Conservation (phyloP, 2,888 invertebrate species). For the Zaprionus lineosus region DNA sequence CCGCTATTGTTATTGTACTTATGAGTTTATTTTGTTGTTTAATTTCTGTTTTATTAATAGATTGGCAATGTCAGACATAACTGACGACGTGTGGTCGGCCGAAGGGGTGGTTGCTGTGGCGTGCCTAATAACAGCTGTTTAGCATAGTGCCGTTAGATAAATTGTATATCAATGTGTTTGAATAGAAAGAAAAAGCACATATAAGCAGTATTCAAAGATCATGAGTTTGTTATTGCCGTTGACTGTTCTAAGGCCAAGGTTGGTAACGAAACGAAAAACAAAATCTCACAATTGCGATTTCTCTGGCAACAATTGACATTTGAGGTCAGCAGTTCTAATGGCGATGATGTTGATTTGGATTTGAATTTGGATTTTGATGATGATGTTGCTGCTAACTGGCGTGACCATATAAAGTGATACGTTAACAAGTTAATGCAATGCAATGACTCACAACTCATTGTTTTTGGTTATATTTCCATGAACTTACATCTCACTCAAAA, state of each 20-base stretch:
- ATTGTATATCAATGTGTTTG: conserved; percentile 40
- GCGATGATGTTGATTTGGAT: conserved; percentile 26
- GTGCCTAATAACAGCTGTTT: conserved; percentile 51
- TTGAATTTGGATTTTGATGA: conserved; percentile 17
- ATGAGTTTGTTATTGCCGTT: conserved; percentile 44
- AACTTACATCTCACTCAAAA: not conserved
- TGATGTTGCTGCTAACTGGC: conserved; percentile 30
- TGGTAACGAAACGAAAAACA: conserved; percentile 59
- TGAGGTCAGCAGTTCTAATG: conserved; percentile 67
- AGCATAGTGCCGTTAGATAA: conserved; percentile 55
- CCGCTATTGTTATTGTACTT: conserved; percentile 50
- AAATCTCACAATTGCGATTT: conserved; percentile 55
- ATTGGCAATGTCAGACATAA: conserved; percentile 59
- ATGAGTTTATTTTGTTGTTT: conserved; percentile 43
- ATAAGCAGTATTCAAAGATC: conserved; percentile 10
- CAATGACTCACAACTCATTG: conserved; percentile 34
- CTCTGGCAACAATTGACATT: conserved; percentile 56
- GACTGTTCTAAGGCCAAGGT: conserved; percentile 80
- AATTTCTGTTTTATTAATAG: conserved; percentile 62
- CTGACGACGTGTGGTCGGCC: conserved; percentile 13
- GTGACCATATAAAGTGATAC: conserved; percentile 68
- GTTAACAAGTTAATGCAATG: conserved; percentile 30
- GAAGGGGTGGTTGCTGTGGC: conserved; percentile 18
- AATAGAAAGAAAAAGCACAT: conserved; percentile 6
- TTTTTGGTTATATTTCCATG: conserved; percentile 6